Base-by-base conservation (phyloP, 2,888 invertebrate species). In the Mimumesa dahlbomi region DNA sequence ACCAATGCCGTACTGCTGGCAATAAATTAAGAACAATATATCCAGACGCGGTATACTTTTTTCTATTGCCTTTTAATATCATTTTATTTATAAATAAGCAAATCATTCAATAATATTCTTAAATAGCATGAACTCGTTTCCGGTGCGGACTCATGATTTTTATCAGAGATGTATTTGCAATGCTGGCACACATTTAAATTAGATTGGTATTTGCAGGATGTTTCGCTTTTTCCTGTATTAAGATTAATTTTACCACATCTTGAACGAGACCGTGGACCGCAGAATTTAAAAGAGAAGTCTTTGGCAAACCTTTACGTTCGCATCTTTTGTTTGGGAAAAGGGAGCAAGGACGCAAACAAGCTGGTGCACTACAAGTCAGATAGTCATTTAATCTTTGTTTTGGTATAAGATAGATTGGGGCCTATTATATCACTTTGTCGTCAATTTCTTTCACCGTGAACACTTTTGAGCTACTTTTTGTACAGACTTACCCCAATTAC, bases 241-340 rank as follows among this genome's bases (percentile, higher is more conserved):
- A 92, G 98, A 73, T 91, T 98, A 29, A 88, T 98, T 7, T 84
- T 98, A 22, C 97, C 98, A 0, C 91, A 93, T 65, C 90, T 93
- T 29, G 98, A 98, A 84, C 93, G 94, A 74, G 94, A 95, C 75
- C 92, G 98, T 75, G 93, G 93, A 36, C 92, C 96, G 0, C 97
- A 97, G 89, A 96, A 97, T 16, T 91, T 98, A 68, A 96, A 96
- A 90, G 94, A 95, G 89, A 91, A 92, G 31, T 93, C 93, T 74
- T 91, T 98, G 64, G 95, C 94, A 0, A 92, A 91, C 77, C 87
- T 94, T 31, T 93, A 96, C 66, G 93, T 95, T n/a, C 92, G 93
- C 81, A 93, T 96, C 49, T 90, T 97, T 50, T 93, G 94, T 64
- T 90, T 98, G 43, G 92, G 93, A 11, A 93, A 93, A 78, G 92